Conservation (phyloP, 2,888 invertebrate genomes). For the Leptinotarsa peninsularis region DNA sequence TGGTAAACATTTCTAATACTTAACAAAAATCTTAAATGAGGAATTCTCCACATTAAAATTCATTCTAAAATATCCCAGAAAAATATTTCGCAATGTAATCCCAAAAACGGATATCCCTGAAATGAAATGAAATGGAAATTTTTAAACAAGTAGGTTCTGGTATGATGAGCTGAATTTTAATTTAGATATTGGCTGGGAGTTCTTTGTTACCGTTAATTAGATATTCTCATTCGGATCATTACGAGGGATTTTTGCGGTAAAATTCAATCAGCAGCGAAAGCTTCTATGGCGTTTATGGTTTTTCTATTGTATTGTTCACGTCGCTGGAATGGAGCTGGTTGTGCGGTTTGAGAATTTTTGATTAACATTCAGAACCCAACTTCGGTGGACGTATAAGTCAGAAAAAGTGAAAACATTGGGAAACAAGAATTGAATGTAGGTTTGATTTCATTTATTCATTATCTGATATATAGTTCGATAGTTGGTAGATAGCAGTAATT, state of each 20-base stretch:
- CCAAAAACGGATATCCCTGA: constrained; percentile 31
- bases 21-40: neutral
- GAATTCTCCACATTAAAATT: neutral
- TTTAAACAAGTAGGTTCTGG: constrained; percentile 30
- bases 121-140: constrained; percentile 36
- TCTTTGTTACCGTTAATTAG: constrained; percentile 40
- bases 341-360: no score
- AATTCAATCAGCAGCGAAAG: constrained; percentile 21
- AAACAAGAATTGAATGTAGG: no score
- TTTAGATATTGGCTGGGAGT: constrained; percentile 39
- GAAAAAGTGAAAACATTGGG: no score
- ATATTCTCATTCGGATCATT: constrained; percentile 33
- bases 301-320: neutral
- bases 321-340: neutral
- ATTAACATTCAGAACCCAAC: no score
- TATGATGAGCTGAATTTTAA: constrained; percentile 37
- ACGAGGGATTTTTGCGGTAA: constrained; percentile 25
- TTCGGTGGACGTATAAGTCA: no score
- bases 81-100: constrained; percentile 4
- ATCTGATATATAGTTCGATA: no score
- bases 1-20: no score
- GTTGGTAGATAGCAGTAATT: no score
- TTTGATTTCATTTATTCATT: no score
- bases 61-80: neutral
- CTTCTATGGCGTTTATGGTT: neutral